These are phyloP conservation scores for Eupelmus urozonus DNA, from an alignment of 2,888 invertebrate species.

Conservation along the genomic window DNA sequence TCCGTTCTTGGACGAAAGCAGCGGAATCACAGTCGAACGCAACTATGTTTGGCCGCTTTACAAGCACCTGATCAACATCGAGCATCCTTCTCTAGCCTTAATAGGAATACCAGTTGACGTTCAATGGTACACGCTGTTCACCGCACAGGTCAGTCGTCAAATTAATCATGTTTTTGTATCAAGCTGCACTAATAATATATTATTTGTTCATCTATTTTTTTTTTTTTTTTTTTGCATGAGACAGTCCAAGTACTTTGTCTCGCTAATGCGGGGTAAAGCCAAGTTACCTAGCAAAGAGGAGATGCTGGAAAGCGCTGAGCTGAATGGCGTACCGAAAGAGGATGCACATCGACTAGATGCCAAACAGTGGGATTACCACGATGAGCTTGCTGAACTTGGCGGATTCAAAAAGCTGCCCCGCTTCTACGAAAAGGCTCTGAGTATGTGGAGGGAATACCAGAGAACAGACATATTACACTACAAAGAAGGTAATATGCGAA, in stretches of 20 bases:
- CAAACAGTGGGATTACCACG: slow-evolving; percentile 77
- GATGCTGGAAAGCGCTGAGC: slow-evolving; percentile 82
- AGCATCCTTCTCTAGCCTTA: slow-evolving; percentile 86
- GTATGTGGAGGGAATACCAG: no score
- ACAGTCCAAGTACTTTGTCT: slow-evolving; percentile 80
- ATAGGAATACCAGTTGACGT: slow-evolving; percentile 85
- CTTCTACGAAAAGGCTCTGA: no score
- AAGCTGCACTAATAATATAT: background rate
- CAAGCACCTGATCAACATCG: slow-evolving; percentile 87
- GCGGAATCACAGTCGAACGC: slow-evolving; percentile 78
- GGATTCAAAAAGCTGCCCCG: slow-evolving; percentile 54
- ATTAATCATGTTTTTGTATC: background rate
- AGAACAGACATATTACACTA: no score
- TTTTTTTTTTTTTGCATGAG: background rate
- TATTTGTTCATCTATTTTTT: no score
- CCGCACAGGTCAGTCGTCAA: slow-evolving; percentile 83
- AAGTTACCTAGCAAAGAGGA: slow-evolving; percentile 81
- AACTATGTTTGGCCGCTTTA: slow-evolving; percentile 85
- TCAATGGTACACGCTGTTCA: slow-evolving; percentile 84
- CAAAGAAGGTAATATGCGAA: no score
- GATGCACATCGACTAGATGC: slow-evolving; percentile 76
- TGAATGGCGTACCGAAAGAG: slow-evolving; percentile 76
- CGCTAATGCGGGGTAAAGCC: slow-evolving; percentile 80
- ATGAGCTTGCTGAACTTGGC: slow-evolving; percentile 75
- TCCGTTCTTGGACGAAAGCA: slow-evolving; percentile 83